A percentile compares a stretch with the other conserved stretches of the same genome.
phyloP scores from a whole-genome alignment of 2,888 invertebrate genomes.

The Carpatolechia fugitivella region DNA sequence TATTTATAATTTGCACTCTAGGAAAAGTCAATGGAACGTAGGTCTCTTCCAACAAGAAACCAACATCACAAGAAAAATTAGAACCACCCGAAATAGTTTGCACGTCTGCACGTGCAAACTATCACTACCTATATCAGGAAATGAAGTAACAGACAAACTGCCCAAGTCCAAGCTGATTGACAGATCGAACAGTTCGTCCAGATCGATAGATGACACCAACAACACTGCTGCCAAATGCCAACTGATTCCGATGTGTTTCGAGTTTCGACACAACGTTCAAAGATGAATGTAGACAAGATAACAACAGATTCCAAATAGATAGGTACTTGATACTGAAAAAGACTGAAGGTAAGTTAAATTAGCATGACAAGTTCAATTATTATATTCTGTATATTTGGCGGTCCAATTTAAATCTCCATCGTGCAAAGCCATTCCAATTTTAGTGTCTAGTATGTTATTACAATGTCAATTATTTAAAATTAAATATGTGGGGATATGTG shows the following conservation, averaged over 20 bases:
- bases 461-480: background rate
- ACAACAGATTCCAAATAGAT: too few species aligned
- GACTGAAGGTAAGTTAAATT: background rate
- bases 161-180: constrained; percentile 3
- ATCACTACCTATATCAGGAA: constrained; percentile 9
- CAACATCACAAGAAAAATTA: background rate
- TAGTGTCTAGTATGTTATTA: background rate
- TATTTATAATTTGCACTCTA: background rate
- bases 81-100: too few species aligned
- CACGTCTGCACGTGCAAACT: constrained; percentile 1
- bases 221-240: constrained; percentile 37
- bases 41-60: background rate
- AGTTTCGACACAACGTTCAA: background rate
- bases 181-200: background rate
- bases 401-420: background rate
- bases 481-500: too few species aligned
- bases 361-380: background rate
- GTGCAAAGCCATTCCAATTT: background rate
- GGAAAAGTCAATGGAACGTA: background rate
- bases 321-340: too few species aligned
- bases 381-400: background rate
- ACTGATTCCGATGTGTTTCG: constrained; percentile 34
- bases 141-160: constrained; percentile 3
- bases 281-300: background rate
- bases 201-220: constrained; percentile 18